Percentiles rank a stretch among this genome's conserved stretches.
Evolutionary conservation across 2,888 invertebrate species (phyloP).

Genomic region (Pegoplata infirma): DNA sequence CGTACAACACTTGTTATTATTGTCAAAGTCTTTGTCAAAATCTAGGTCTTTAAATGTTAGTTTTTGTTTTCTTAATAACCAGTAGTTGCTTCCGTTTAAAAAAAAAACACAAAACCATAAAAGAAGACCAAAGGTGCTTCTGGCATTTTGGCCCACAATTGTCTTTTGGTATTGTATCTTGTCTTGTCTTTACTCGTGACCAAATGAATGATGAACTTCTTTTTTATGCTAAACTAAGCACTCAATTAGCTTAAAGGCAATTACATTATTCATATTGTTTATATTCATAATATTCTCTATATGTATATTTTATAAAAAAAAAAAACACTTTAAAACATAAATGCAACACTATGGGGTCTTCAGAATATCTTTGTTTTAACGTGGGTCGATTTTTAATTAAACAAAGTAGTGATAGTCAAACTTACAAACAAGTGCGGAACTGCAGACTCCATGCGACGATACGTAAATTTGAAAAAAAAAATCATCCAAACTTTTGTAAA

Average conservation of each 20-base stretch:
- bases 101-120: too few species aligned
- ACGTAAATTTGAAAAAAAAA: too few species aligned
- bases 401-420: too few species aligned
- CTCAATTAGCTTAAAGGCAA: conserved; percentile 31
- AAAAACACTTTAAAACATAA: not conserved
- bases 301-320: too few species aligned
- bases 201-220: conserved; percentile 27
- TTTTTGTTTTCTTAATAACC: not conserved
- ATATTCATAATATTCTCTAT: not conserved
- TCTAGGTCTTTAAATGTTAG: not conserved
- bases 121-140: conserved; percentile 7
- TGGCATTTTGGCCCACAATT: conserved; percentile 52
- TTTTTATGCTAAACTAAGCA: conserved; percentile 23
- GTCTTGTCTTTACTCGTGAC: not conserved
- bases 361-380: not conserved
- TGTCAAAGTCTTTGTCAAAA: not conserved
- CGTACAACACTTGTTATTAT: not conserved
- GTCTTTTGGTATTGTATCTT: conserved; percentile 4
- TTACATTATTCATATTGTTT: conserved; percentile 7
- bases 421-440: too few species aligned
- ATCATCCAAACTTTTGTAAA: too few species aligned
- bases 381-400: not conserved
- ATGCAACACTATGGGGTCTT: conserved; percentile 36
- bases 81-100: not conserved
- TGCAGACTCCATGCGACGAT: too few species aligned